Evolutionary conservation across 2,888 invertebrate species (phyloP).

Genomic region (Sepioteuthis lessoniana): DNA sequence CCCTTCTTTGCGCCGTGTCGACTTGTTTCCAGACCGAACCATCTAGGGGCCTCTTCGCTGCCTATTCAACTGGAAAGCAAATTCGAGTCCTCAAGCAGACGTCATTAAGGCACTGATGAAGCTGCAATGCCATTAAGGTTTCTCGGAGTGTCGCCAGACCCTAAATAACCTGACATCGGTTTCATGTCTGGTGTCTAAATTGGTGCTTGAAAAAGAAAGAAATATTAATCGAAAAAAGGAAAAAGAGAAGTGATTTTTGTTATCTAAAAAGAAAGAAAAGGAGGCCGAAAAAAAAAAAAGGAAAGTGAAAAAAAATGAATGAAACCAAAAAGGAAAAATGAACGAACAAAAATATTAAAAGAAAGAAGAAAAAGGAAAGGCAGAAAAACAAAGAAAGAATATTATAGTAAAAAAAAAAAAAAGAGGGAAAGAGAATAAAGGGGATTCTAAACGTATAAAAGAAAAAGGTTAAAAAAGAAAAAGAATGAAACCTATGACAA

Average conservation of each 20-base stretch:
- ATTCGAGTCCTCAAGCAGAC: background rate
- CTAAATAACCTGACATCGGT: slow-evolving; percentile 8
- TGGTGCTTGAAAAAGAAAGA: background rate
- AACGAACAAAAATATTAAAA: background rate
- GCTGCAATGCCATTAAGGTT: background rate
- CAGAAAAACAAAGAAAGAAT: background rate
- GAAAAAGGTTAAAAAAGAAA: too few relatives aligned
- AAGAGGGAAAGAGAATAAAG: background rate
- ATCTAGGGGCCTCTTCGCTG: slow-evolving; percentile 20
- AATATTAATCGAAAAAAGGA: too few relatives aligned
- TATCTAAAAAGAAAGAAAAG: background rate
- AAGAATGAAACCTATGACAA: too few relatives aligned
- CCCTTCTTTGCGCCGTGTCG: background rate
- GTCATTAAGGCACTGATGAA: slow-evolving; percentile 19
- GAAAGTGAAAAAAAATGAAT: background rate
- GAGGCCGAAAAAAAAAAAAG: background rate
- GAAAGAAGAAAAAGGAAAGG: background rate
- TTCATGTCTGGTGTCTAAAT: background rate
- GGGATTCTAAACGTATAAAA: background rate
- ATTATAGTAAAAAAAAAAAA: background rate
- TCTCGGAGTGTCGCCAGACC: background rate
- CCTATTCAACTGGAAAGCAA: background rate
- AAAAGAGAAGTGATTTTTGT: too few relatives aligned
- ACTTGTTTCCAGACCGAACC: slow-evolving; percentile 16
- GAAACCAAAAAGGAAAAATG: background rate